phyloP scores from a whole-genome alignment of 2,888 invertebrate species.

The Caenorhabditis macrosperma region DNA sequence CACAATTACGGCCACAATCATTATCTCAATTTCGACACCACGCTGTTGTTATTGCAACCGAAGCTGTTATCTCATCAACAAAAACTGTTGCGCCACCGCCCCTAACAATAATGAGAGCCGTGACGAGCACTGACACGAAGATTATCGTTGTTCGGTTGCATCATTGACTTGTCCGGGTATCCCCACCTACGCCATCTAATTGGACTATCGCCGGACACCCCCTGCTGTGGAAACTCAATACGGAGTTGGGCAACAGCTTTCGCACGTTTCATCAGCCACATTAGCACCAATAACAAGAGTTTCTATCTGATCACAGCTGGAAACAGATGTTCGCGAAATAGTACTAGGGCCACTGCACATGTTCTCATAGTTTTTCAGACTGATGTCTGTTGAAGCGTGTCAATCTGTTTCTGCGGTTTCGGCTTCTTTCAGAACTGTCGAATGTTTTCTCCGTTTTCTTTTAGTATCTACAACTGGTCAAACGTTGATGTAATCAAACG shows the following conservation, averaged over 20 bases:
- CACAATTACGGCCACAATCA: conserved; percentile 29
- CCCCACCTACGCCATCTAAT: conserved; percentile 38
- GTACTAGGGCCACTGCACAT: neutral
- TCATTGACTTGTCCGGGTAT: conserved; percentile 35
- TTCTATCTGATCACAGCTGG: conserved; percentile 20
- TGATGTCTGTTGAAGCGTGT: too few species aligned
- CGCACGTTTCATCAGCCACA: conserved; percentile 22
- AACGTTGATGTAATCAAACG: too few species aligned
- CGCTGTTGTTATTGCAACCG: conserved; percentile 34
- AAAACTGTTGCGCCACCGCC: conserved; percentile 30
- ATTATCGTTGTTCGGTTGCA: conserved; percentile 35
- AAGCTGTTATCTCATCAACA: conserved; percentile 57
- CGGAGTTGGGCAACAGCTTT: conserved; percentile 21
- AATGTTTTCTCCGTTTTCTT: too few species aligned
- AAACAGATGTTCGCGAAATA: neutral
- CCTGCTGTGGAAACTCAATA: conserved; percentile 43
- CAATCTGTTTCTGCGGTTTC: too few species aligned
- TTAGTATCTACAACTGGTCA: too few species aligned
- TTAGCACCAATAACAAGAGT: conserved; percentile 33
- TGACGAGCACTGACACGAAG: conserved; percentile 47
- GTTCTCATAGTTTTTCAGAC: too few species aligned
- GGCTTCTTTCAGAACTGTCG: too few species aligned
- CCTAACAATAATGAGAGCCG: conserved; percentile 51
- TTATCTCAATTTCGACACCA: conserved; percentile 15
- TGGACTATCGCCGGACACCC: conserved; percentile 15